A percentile compares a stretch with the other conserved stretches of the same genome.
phyloP scores from a whole-genome alignment of 2,888 invertebrate species.

The Geotrupes spiniger region DNA sequence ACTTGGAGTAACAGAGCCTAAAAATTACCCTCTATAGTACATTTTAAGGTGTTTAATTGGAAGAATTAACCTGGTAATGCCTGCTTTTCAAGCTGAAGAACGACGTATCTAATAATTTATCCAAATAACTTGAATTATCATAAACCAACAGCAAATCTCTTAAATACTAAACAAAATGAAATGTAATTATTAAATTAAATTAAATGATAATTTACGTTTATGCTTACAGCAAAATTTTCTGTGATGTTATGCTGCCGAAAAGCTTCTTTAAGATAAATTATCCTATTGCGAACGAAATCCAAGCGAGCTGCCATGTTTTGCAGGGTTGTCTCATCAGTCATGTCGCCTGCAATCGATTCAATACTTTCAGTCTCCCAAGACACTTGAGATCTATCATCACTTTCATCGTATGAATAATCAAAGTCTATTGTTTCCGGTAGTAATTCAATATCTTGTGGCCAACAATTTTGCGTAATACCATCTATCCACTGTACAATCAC shows the following conservation, averaged over 20 bases:
- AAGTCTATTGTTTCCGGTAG: constrained; percentile 74
- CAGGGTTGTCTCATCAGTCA: constrained; percentile 47
- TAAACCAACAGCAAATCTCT: constrained; percentile 77
- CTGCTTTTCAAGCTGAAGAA: constrained; percentile 62
- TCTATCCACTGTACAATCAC: constrained; percentile 94
- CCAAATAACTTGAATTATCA: constrained; percentile 82
- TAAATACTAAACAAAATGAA: constrained; percentile 60
- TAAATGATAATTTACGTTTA: not conserved
- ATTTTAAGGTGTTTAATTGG: not conserved
- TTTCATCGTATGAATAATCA: constrained; percentile 67
- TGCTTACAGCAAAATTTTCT: constrained; percentile 66
- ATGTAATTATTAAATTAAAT: not conserved
- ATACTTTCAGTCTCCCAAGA: constrained; percentile 83
- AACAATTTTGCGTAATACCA: constrained; percentile 80
- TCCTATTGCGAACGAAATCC: constrained; percentile 45
- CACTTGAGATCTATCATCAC: constrained; percentile 52
- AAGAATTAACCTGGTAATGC: constrained; percentile 65
- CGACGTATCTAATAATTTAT: constrained; percentile 79
- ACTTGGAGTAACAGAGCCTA: constrained; percentile 72
- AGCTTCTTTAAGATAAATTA: constrained; percentile 65
- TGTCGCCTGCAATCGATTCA: constrained; percentile 57
- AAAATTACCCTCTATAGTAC: constrained; percentile 8
- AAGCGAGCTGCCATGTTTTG: constrained; percentile 68
- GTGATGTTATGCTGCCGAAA: constrained; percentile 73
- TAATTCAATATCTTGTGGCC: constrained; percentile 76